Evolutionary conservation across 2,797 vertebrate species (phyloP), one percentile per base, ranked within the genome.

Genomic region (Semaprochilodus insignis): DNA sequence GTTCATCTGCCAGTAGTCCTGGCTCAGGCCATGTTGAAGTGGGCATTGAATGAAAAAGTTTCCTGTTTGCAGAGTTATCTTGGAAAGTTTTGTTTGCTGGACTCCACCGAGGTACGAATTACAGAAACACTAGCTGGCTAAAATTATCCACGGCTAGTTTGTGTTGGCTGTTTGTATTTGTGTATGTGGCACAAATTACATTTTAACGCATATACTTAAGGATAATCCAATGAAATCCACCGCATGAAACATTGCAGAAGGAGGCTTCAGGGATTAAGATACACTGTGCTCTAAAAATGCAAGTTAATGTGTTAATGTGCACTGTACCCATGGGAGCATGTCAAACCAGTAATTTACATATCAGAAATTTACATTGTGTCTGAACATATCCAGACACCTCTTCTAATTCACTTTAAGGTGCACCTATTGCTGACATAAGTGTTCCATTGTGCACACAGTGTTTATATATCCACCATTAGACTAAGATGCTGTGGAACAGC

Each of bases 1-100:
- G 77, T 36, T 52, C 31, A 52, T 69, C 60, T 81, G 78, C 57
- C 75, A 80, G 72, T 13, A 83, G 65, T 25, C 55, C 55, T 79
- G 77, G 63, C 62, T 59, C 52, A n/a, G 34, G 25, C 63, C 31
- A 31, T 6, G 48, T 74, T 74, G 67, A 69, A 52, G 62, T 40
- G 57, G 60, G 54, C 67, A 44, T 14, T 67, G 25, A 54, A 54
- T 62, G 21, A 40, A 71, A 48, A 83, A 69, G 54, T 75, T 71
- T 71, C 1, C 8, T 25, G 69, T 27, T 72, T 25, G 15, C 48
- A 16, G 8, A 74, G 40, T 44, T 76, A 8, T 31, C 31, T 59
- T 7, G 15, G 34, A 76, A 60, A 73, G 27, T 72, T 71, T 63
- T 13, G 27, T 19, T 14, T 54, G 44, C 62, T 31, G 62, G 27